Conservation (phyloP, 1,140 invertebrate species). For the Euura saliciscinereae region DNA sequence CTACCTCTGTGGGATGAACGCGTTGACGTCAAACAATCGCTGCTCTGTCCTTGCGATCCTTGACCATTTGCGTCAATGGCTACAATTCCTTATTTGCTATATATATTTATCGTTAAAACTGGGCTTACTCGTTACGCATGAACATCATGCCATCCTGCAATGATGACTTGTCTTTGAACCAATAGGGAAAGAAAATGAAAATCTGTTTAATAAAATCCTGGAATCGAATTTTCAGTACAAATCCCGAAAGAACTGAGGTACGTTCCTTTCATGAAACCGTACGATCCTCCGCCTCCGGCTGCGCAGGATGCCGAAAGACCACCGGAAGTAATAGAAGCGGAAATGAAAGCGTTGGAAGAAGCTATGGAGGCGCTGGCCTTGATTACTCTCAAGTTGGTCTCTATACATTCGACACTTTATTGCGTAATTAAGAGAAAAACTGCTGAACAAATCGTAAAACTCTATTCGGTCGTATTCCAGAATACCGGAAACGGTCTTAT, state of each 20-base stretch:
- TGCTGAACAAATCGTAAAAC: conserved; percentile 18
- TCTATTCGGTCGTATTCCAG: conserved; percentile 46
- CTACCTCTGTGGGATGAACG: too few species aligned
- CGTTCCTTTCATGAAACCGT: conserved; percentile 72
- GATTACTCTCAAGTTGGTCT: conserved; percentile 72
- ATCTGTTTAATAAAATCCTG: too few species aligned
- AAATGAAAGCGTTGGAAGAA: conserved; percentile 75
- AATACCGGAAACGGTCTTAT: conserved; percentile 76
- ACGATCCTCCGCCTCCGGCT: conserved; percentile 70
- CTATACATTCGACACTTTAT: neutral
- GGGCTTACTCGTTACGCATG: too few species aligned
- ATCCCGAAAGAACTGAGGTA: conserved; percentile 69
- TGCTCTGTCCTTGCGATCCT: too few species aligned
- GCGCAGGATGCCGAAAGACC: conserved; percentile 70
- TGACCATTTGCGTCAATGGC: too few species aligned
- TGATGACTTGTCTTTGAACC: too few species aligned
- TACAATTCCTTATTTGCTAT: too few species aligned
- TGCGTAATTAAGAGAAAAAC: conserved; percentile 9
- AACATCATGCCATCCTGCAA: too few species aligned
- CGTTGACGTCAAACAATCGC: too few species aligned
- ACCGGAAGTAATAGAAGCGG: conserved; percentile 81
- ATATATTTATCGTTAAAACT: too few species aligned
- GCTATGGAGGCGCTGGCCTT: conserved; percentile 75
- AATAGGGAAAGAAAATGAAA: too few species aligned
- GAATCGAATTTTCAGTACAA: conserved; percentile 62